Conservation (phyloP, 2,113 vertebrate species). For the Furnarius figulus region DNA sequence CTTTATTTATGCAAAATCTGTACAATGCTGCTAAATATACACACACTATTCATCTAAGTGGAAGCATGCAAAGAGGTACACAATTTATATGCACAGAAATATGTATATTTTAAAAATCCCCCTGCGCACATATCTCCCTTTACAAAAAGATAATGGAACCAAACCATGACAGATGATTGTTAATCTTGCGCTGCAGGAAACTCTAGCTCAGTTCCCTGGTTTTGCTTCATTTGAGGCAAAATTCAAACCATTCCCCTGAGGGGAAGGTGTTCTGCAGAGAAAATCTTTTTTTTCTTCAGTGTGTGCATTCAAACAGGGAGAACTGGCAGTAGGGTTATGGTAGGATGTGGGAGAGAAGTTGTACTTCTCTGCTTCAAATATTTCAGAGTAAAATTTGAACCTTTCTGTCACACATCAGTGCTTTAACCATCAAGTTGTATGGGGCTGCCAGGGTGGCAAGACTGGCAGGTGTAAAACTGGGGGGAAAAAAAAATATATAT, state of each 20-base stretch:
- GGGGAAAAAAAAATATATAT: background rate
- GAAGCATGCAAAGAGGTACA: background rate
- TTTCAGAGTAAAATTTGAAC: background rate
- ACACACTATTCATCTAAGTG: background rate
- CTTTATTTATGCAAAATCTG: background rate
- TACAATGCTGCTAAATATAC: background rate
- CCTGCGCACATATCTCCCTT: background rate
- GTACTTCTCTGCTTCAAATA: background rate
- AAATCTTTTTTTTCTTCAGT: constrained; percentile 6
- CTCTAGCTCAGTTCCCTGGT: background rate
- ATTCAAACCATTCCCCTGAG: background rate
- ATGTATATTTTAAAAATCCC: background rate
- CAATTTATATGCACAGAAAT: background rate
- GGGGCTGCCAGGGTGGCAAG: background rate
- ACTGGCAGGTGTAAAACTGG: background rate
- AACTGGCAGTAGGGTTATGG: background rate
- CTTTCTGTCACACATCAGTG: background rate
- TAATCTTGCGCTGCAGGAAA: constrained; percentile 39
- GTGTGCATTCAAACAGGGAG: constrained; percentile 17
- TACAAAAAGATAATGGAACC: constrained; percentile 7
- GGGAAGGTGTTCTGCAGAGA: background rate
- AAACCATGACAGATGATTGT: constrained; percentile 37
- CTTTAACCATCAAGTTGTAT: background rate
- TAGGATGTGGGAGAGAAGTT: background rate
- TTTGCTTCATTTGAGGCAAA: constrained; percentile 41